Evolutionary conservation across 2,797 vertebrate species (phyloP), one percentile per base, ranked within the genome.

Genomic region (Botia almorhae): DNA sequence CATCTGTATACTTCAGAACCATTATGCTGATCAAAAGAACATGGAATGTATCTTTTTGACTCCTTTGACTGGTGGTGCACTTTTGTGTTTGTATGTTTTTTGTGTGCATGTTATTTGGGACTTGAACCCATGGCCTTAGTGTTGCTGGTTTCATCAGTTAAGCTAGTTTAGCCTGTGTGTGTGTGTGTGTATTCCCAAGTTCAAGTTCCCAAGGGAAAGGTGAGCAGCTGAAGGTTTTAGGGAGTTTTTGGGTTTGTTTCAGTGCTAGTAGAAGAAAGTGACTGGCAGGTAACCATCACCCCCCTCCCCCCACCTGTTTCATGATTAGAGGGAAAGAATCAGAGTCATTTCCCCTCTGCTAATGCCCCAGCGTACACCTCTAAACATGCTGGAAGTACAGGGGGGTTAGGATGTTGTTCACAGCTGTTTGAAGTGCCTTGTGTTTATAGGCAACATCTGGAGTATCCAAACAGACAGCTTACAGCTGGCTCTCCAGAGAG

Each of bases 301-400:
- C 23, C 19, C 76, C 19, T 19, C 36, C 69, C 69, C 85, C 43
- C 71, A 77, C 81, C 81, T 69, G 87, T 56, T 13, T 17, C 76
- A 72, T 92, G 89, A 93, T 94, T 91, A 93, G 83, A 94, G 91
- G 87, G 69, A 74, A 88, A 87, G 73, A 88, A 82, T 83, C 86
- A 67, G 39, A 21, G 78, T 83, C 87, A 26, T 87, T 92, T 89
- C 87, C 79, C 83, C 89, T 95, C 69, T 50, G 92, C 93, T 92
- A 93, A 93, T 91, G 84, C 8, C 60, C 78, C 83, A 77, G 21
- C 74, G 86, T 86, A 87, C 74, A 88, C 69, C 89, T 73, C 84
- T 71, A 85, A 72, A 76, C 90, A 84, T 75, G 73, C 84, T 84
- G 74, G 23, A 81, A 21, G 79, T 65, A 67, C 73, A 56, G 68